Percentiles rank a stretch among this genome's conserved stretches.
phyloP scores from a whole-genome alignment of 30 jellyfish, hydroid and myxozoan genomes.

The Aurelia aurita region DNA sequence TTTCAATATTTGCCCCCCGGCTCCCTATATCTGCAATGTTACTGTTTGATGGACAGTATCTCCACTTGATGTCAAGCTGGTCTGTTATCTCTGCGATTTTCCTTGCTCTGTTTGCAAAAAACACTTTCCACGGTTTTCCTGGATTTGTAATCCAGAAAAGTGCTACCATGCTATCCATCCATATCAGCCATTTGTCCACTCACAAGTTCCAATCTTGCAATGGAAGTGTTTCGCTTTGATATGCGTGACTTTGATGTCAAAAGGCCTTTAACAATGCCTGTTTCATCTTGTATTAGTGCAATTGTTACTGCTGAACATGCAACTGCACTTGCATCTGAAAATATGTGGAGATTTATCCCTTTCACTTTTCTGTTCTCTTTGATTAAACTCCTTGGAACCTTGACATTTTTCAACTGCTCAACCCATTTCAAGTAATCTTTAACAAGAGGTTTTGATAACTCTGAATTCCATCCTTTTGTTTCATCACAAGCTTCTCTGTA shows the following conservation, averaged over 20 bases:
- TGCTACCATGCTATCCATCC: constrained; percentile 53
- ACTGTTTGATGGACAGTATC: constrained; percentile 10
- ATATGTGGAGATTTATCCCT: constrained; percentile 10
- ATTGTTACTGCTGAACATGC: constrained; percentile 50
- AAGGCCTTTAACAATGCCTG: constrained; percentile 54
- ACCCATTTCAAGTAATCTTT: constrained; percentile 10
- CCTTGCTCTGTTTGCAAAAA: constrained; percentile 37
- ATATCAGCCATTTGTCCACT: constrained; percentile 74
- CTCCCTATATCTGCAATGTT: constrained; percentile 45
- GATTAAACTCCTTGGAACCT: neutral
- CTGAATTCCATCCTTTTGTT: constrained; percentile 24
- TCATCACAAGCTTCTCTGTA: constrained; percentile 33
- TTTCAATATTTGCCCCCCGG: constrained; percentile 32
- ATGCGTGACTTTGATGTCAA: constrained; percentile 49
- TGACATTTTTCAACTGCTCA: constrained; percentile 6
- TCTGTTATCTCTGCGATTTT: constrained; percentile 30
- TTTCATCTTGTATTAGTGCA: constrained; percentile 46
- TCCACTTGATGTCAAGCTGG: constrained; percentile 7
- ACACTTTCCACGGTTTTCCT: constrained; percentile 20
- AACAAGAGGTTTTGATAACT: constrained; percentile 11
- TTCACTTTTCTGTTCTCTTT: constrained; percentile 3
- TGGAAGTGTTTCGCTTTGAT: constrained; percentile 61
- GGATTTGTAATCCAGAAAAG: constrained; percentile 40
- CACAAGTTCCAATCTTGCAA: constrained; percentile 67
- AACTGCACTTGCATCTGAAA: constrained; percentile 22